Evolutionary conservation across 1,140 invertebrate genomes (phyloP), one percentile per base, ranked within the genome.

Genomic region (Nebria ingens): DNA sequence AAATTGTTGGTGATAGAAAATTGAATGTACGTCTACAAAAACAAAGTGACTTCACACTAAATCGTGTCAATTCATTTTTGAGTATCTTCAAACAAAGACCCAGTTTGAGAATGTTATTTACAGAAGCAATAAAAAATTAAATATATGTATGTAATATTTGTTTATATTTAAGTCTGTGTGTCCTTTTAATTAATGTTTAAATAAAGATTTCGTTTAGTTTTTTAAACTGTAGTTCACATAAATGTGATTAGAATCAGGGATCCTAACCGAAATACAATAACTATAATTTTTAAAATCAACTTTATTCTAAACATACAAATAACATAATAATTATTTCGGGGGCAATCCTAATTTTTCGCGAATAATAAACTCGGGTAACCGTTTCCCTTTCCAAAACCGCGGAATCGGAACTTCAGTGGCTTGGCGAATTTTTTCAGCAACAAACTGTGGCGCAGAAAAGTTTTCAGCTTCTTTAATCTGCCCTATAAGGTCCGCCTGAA

Each of bases 391-490:
- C 74, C 78, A 87, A 29, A 70, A 74, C 1, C 68, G 77, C 0
- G 84, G 84, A 25, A 85, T 61, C 0, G 78, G 76, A 23, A 76
- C 74, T 62, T 82, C 77, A 58, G 83, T 82, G 0, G 84, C 77
- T 59, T 78, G 73, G 19, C 73, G 62, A 0, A 91, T 62, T 60
- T 80, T 79, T 15, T 80, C 75, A 0, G 70, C 61, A 0, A 91
- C 84, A 72, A 88, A 88, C 52, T 78, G 64, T 58, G 83, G 81
- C 0, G 89, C 80, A 59, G 87, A 81, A 70, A 92, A 93, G 17
- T 77, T 74, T 58, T 90, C 76, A 0, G 86, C 88, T 54, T 80
- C 68, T 65, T 83, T 81, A 19, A 91, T 79, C 63, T 87, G 76
- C 0, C 75, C 68, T 57, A 89, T 71, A 0, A 91, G 69, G 52